phyloP scores from a whole-genome alignment of 2,888 invertebrate species.

The Pharmacophagus antenor region DNA sequence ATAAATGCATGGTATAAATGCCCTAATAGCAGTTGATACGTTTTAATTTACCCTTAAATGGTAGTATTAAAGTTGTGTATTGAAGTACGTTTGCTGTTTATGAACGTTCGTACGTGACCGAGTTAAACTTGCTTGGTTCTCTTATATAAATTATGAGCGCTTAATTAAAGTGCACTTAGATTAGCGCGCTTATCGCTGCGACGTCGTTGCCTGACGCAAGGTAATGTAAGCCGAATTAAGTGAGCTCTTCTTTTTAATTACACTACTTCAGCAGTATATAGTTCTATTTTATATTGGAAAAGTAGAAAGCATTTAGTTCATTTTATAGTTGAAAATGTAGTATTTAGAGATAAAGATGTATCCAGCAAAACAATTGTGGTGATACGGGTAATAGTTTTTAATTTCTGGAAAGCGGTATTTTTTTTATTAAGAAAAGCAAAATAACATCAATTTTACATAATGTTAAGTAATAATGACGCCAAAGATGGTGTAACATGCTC shows the following conservation, averaged over 20 bases:
- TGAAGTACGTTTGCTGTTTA: background rate
- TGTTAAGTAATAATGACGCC: too few species aligned
- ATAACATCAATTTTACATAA: too few species aligned
- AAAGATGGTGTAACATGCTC: too few species aligned
- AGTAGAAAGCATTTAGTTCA: background rate
- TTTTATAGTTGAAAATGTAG: background rate
- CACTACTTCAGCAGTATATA: background rate
- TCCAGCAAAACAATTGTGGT: background rate
- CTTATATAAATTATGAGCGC: constrained; percentile 7
- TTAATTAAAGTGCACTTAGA: constrained; percentile 14
- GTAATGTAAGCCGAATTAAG: background rate
- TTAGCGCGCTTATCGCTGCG: constrained; percentile 11
- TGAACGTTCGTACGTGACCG: constrained; percentile 11
- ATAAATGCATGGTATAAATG: constrained; percentile 42
- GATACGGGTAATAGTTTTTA: too few species aligned
- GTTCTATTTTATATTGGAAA: too few species aligned
- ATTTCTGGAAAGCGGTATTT: too few species aligned
- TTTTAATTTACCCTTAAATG: constrained; percentile 12
- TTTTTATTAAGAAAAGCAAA: too few species aligned
- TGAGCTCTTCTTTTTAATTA: background rate
- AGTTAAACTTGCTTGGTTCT: constrained; percentile 5
- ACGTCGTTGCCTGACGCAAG: background rate
- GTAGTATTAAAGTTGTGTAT: constrained; percentile 8
- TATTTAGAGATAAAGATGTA: background rate
- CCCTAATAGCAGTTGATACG: constrained; percentile 34